A percentile compares a stretch with the other conserved stretches of the same genome.
Conservation (phyloP, 1,140 invertebrate species). For the Globodera ellingtonae region DNA sequence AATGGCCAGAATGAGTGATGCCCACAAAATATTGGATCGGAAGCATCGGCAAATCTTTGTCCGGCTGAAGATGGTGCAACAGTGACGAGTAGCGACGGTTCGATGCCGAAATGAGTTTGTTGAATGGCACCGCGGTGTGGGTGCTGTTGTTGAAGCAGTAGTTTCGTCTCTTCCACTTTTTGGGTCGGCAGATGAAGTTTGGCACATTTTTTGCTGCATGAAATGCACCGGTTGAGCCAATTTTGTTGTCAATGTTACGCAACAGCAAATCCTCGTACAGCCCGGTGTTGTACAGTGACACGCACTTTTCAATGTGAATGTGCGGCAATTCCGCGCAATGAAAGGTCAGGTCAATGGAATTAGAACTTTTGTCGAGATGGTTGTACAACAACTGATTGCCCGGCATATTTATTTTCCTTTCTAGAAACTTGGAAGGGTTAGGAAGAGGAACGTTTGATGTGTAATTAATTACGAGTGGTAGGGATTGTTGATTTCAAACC, state of each 20-base stretch:
- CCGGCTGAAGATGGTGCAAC: not conserved
- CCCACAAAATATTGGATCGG: conserved; percentile 39
- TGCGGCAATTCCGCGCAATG: conserved; percentile 19
- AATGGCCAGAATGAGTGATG: conserved; percentile 37
- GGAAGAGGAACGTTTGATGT: too few species aligned
- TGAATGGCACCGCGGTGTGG: not conserved
- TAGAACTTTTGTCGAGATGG: conserved; percentile 1
- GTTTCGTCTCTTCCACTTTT: not conserved
- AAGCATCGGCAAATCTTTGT: conserved; percentile 28
- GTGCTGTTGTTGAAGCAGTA: not conserved
- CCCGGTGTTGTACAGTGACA: conserved; percentile 8
- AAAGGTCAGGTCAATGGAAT: not conserved
- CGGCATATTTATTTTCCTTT: not conserved
- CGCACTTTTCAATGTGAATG: conserved; percentile 11
- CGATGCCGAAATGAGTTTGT: conserved; percentile 22
- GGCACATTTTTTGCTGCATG: not conserved
- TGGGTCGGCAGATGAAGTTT: not conserved
- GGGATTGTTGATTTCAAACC: not conserved
- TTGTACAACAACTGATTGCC: not conserved
- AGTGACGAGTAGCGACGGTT: not conserved
- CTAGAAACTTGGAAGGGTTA: too few species aligned
- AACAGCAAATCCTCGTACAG: conserved; percentile 5
- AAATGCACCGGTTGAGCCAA: not conserved
- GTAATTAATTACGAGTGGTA: too few species aligned
- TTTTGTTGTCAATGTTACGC: not conserved